Evolutionary conservation across 2,888 invertebrate genomes (phyloP).

Genomic region (Abscondita cerata): DNA sequence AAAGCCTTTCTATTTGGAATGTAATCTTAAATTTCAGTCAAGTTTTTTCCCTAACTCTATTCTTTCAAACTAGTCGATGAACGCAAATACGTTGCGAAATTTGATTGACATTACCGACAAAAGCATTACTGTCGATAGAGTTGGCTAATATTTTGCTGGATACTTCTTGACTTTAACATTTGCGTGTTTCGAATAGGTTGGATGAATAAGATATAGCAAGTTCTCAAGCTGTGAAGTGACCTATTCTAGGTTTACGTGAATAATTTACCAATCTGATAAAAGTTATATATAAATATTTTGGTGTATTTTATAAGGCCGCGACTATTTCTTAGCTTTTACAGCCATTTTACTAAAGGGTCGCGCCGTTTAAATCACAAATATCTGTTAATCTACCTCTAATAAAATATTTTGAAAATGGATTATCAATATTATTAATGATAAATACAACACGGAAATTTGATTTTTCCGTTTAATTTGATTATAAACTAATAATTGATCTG

Average conservation of each 20-base stretch:
- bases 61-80: constrained; percentile 33
- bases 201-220: constrained; percentile 41
- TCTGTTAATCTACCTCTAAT: constrained; percentile 20
- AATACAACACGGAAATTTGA: constrained; percentile 44
- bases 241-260: constrained; percentile 43
- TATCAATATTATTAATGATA: background rate
- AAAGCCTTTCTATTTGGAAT: constrained; percentile 38
- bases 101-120: constrained; percentile 12
- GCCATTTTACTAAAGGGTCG: constrained; percentile 32
- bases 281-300: constrained; percentile 46
- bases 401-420: constrained; percentile 12
- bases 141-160: constrained; percentile 3
- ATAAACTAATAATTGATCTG: constrained; percentile 40
- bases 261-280: constrained; percentile 41
- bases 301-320: constrained; percentile 55
- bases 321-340: constrained; percentile 45
- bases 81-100: constrained; percentile 19
- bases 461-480: constrained; percentile 25
- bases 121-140: constrained; percentile 1
- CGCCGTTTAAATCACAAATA: constrained; percentile 34
- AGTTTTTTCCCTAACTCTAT: constrained; percentile 28
- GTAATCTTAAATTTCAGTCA: constrained; percentile 38
- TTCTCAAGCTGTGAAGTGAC: constrained; percentile 40
- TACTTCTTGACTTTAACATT: constrained; percentile 10
- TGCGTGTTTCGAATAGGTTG: constrained; percentile 37